Conservation (phyloP, 2,113 vertebrate genomes). For the Pyxicephalus adspersus region DNA sequence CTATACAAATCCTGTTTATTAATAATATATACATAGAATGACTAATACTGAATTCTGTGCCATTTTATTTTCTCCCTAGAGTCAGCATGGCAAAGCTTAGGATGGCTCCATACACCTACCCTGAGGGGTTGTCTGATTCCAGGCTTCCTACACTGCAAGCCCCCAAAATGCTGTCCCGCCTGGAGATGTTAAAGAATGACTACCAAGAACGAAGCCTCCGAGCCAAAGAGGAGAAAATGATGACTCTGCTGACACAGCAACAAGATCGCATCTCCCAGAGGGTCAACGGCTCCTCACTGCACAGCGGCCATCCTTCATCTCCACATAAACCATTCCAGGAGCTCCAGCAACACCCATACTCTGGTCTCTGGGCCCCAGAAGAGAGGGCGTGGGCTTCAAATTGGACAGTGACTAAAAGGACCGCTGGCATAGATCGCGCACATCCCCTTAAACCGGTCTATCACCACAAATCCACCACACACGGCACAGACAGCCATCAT, state of each 20-base stretch:
- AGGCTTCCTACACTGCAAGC: not conserved
- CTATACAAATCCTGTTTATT: no score
- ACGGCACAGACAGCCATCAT: constrained; percentile 5
- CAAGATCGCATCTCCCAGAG: constrained; percentile 47
- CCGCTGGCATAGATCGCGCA: constrained; percentile 68
- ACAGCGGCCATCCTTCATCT: not conserved
- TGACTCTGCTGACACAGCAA: constrained; percentile 54
- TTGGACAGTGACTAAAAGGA: constrained; percentile 55
- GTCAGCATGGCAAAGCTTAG: constrained; percentile 67
- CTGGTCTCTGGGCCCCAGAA: not conserved
- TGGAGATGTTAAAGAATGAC: constrained; percentile 56
- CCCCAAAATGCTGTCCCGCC: constrained; percentile 6
- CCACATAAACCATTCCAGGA: not conserved
- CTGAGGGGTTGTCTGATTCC: constrained; percentile 48
- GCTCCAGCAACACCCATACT: not conserved
- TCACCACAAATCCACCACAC: constrained; percentile 61
- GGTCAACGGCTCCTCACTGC: constrained; percentile 27
- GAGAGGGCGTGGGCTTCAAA: constrained; percentile 53
- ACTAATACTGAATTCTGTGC: not conserved
- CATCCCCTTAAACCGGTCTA: constrained; percentile 78
- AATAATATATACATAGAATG: no score
- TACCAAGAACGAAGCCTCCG: constrained; percentile 58
- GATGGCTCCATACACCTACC: constrained; percentile 57
- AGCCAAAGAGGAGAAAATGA: constrained; percentile 60
- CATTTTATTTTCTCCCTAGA: not conserved